phyloP scores from a whole-genome alignment of 2,797 vertebrate species.

The Oryzias dopingdopingensis region DNA sequence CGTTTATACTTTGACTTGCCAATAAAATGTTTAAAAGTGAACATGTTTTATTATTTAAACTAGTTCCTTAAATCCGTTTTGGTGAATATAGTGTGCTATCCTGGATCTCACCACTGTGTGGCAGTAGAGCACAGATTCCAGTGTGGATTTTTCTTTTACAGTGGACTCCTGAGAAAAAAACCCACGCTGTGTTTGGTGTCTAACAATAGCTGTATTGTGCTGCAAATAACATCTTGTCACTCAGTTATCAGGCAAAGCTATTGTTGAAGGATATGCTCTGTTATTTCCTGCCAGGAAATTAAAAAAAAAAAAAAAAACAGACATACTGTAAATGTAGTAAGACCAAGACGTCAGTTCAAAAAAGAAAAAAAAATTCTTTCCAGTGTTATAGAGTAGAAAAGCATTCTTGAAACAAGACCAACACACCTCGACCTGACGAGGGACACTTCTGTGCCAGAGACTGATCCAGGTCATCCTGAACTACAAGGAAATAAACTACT shows the following conservation, averaged over 20 bases:
- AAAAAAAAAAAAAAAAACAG: neutral
- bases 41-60: too few relatives aligned
- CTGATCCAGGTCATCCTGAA: too few relatives aligned
- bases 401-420: too few relatives aligned
- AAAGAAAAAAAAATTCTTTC: neutral
- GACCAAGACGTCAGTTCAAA: constrained; percentile 4
- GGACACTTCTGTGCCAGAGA: too few relatives aligned
- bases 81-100: too few relatives aligned
- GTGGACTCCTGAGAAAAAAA: constrained; percentile 27
- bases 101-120: neutral
- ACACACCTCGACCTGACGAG: too few relatives aligned
- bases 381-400: neutral
- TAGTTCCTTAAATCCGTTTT: too few relatives aligned
- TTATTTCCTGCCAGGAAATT: constrained; percentile 34
- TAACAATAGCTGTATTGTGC: constrained; percentile 41
- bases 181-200: constrained; percentile 27
- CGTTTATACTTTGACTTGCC: too few relatives aligned
- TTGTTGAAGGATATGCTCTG: constrained; percentile 28
- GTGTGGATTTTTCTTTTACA: neutral
- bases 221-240: constrained; percentile 15
- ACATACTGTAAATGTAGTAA: constrained; percentile 10
- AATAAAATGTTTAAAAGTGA: too few relatives aligned
- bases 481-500: too few relatives aligned
- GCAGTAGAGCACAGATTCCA: neutral
- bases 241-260: constrained; percentile 16